Evolutionary conservation across 2,797 vertebrate genomes (phyloP).

Genomic region (Huso huso): DNA sequence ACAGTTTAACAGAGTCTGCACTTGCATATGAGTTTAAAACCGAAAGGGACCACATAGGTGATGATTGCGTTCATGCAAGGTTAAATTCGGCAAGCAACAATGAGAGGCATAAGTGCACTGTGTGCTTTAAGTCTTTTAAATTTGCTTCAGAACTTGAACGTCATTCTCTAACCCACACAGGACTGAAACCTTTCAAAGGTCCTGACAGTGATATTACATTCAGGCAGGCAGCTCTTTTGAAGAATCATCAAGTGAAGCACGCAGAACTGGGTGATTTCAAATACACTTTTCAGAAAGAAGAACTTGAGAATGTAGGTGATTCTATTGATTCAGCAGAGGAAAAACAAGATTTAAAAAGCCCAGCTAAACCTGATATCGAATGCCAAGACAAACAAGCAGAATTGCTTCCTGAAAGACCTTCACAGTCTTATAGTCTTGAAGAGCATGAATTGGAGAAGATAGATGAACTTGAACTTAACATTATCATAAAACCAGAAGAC

Average conservation of each 20-base stretch:
- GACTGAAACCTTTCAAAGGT: conserved; percentile 26
- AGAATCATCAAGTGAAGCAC: conserved; percentile 24
- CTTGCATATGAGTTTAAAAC: conserved; percentile 9
- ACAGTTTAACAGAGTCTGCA: conserved; percentile 13
- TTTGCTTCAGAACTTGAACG: conserved; percentile 15
- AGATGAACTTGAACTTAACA: conserved; percentile 14
- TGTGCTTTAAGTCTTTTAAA: conserved; percentile 8
- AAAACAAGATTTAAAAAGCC: no score
- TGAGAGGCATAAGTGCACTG: conserved; percentile 1
- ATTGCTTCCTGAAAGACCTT: not conserved
- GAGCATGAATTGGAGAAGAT: conserved; percentile 1
- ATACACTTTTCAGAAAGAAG: not conserved
- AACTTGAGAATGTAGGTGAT: not conserved
- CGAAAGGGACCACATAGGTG: not conserved
- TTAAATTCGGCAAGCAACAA: not conserved
- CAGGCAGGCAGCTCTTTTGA: conserved; percentile 22
- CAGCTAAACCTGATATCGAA: no score
- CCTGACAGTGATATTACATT: conserved; percentile 24
- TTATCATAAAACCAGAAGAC: conserved; percentile 24
- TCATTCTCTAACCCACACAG: conserved; percentile 7
- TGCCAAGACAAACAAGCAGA: no score
- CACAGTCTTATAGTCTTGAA: not conserved
- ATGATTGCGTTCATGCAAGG: conserved; percentile 7
- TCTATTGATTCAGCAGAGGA: not conserved
- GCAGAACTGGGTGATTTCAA: conserved; percentile 1